A percentile compares a stretch with the other conserved stretches of the same genome.
phyloP scores from a whole-genome alignment of 2,113 vertebrate genomes.

The Megaceryle torquata region DNA sequence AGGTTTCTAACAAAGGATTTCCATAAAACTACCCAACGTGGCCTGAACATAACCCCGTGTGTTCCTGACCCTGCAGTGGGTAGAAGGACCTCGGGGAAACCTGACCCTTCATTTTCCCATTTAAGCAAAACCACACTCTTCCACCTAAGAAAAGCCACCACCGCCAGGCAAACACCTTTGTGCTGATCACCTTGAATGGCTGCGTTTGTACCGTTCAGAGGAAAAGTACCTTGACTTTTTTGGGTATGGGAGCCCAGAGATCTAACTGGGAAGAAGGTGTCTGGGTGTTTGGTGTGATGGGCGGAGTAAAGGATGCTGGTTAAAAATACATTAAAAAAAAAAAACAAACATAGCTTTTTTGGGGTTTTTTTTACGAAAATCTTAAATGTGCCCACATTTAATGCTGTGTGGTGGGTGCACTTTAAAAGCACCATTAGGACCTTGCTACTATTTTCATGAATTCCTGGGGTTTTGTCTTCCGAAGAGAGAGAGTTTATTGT shows the following conservation, averaged over 20 bases:
- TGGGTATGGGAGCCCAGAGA: not conserved
- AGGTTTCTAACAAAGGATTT: not conserved
- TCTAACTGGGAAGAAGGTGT: no score
- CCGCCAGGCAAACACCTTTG: not conserved
- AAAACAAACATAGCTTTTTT: fast-evolving
- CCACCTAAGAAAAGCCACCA: not conserved
- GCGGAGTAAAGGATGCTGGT: not conserved
- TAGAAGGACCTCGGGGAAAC: not conserved
- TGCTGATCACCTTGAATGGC: not conserved
- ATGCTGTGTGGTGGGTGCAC: no score
- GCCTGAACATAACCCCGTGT: not conserved
- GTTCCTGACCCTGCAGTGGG: not conserved
- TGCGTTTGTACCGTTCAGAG: not conserved
- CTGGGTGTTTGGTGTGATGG: not conserved
- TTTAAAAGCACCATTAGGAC: not conserved
- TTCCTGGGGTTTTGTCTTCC: not conserved
- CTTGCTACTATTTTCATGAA: not conserved
- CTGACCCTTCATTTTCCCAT: not conserved
- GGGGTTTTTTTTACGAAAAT: not conserved
- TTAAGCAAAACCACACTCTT: not conserved
- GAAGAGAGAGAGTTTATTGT: not conserved
- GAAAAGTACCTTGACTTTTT: not conserved
- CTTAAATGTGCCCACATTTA: fast-evolving
- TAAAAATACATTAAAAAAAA: not conserved
- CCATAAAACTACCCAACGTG: not conserved